Base-by-base conservation (phyloP, 1,140 invertebrate species). In the Gonioctena quinquepunctata region DNA sequence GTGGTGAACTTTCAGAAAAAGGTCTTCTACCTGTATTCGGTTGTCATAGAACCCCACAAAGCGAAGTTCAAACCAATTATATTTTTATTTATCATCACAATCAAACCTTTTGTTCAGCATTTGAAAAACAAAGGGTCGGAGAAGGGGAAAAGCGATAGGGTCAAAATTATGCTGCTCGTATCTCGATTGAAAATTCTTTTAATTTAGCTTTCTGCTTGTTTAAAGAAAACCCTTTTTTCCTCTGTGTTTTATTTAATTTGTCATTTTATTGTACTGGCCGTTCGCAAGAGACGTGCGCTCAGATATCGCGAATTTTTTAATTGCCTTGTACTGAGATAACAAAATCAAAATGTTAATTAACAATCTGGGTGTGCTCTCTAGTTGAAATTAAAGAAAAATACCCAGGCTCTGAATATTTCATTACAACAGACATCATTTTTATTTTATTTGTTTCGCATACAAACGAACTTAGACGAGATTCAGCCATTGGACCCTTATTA, bases 301-400 rank as follows among this genome's bases (percentile, higher is more conserved):
- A 70, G 76, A 77, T 79, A 79, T 80, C 76, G 72, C 72, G 70
- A 74, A 77, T 73, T 78, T 80, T 80, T 80, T 80, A 79, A 79
- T 80, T 80, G 79, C 73, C 77, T 71, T 71, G 68, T 71, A 75
- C 71, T 69, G 79, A 79, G 79, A 81, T 79, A 81, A 81, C 78
- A 80, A 80, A 80, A 79, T 80, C 78, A 79, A 80, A 81, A 81
- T 81, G 78, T 81, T 80, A 81, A 80, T 81, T 80, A 81, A 81
- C 74, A 81, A 80, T 80, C 79, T 74, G 78, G 76, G 78, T 78
- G 76, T 76, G 75, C 70, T 68, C 64, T 71, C 74, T 71, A 71
- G 74, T 73, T 72, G 69, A 77, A 79, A 79, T 79, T 79, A 79
- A 79, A 79, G 77, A 79, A 79, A 79, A 79, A 79, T 77, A 79